Percentiles rank a stretch among this genome's conserved stretches.
These are phyloP conservation scores for Diplogasteroides magnus DNA, from an alignment of 1,140 invertebrate species.

Conservation along the genomic window DNA sequence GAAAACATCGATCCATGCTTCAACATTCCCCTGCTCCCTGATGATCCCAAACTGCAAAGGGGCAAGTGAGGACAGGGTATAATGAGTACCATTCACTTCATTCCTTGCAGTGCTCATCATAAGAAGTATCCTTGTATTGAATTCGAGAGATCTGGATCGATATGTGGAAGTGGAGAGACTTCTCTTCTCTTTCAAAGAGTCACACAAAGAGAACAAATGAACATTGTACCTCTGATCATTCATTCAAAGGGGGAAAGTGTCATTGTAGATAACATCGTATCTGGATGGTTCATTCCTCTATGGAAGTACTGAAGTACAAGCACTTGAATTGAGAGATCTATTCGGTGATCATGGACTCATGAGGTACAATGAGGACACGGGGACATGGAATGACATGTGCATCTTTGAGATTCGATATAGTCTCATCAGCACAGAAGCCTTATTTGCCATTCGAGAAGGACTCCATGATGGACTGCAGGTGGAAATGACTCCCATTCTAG, in stretches of 20 bases:
- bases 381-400: too few relatives aligned
- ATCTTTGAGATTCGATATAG: slow-evolving; percentile 74
- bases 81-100: background rate
- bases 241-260: too few relatives aligned
- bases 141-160: slow-evolving; percentile 81
- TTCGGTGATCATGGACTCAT: slow-evolving; percentile 71
- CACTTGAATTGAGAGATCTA: slow-evolving; percentile 75
- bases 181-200: slow-evolving; percentile 81
- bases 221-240: slow-evolving; percentile 57
- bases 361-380: too few relatives aligned
- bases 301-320: slow-evolving; percentile 77
- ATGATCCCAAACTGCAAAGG: slow-evolving; percentile 64
- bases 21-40: slow-evolving; percentile 80
- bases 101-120: slow-evolving; percentile 57
- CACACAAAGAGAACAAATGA: slow-evolving; percentile 86
- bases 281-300: slow-evolving; percentile 91
- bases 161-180: slow-evolving; percentile 93
- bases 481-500: background rate
- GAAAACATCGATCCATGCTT: slow-evolving; percentile 93
- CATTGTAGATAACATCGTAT: slow-evolving; percentile 80
- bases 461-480: slow-evolving; percentile 62
- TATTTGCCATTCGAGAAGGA: slow-evolving; percentile 79
- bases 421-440: slow-evolving; percentile 68
- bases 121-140: slow-evolving; percentile 72
- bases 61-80: background rate